Percentiles rank a stretch among this genome's conserved stretches.
phyloP scores from a whole-genome alignment of 92 coral and sea anemone species.

The Palythoa heliodiscus region DNA sequence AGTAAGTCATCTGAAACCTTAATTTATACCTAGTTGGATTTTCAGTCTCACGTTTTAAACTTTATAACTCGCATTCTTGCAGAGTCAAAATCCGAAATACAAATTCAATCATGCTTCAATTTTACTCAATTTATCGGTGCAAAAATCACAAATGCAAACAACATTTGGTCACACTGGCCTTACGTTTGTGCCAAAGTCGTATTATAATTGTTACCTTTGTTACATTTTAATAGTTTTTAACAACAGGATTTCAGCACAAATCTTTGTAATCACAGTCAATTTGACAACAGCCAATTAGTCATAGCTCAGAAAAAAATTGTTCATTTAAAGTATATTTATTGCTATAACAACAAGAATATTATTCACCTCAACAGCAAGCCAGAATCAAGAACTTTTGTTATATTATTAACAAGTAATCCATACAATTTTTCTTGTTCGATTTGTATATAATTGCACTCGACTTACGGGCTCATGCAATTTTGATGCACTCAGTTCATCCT shows the following conservation, averaged over 20 bases:
- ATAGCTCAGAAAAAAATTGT: background rate
- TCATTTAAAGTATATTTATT: background rate
- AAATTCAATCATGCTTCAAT: background rate
- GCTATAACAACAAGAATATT: background rate
- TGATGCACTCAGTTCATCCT: background rate
- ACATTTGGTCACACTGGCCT: background rate
- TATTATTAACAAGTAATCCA: too few relatives aligned
- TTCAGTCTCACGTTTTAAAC: background rate
- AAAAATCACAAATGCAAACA: background rate
- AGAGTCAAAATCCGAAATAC: background rate
- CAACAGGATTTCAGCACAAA: background rate
- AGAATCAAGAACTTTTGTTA: background rate
- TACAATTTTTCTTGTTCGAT: too few relatives aligned
- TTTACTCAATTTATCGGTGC: background rate
- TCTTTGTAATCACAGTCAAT: background rate
- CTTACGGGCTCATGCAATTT: background rate
- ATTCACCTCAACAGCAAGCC: background rate
- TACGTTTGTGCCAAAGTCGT: background rate
- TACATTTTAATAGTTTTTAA: background rate
- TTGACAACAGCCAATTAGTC: background rate
- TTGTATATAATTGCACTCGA: background rate
- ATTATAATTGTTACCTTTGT: background rate
- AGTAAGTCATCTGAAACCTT: background rate
- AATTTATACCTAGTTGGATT: background rate
- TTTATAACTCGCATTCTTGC: background rate